A percentile compares a stretch with the other conserved stretches of the same genome.
Conservation (phyloP, 2,888 invertebrate genomes). For the Drosophila gaucha region DNA sequence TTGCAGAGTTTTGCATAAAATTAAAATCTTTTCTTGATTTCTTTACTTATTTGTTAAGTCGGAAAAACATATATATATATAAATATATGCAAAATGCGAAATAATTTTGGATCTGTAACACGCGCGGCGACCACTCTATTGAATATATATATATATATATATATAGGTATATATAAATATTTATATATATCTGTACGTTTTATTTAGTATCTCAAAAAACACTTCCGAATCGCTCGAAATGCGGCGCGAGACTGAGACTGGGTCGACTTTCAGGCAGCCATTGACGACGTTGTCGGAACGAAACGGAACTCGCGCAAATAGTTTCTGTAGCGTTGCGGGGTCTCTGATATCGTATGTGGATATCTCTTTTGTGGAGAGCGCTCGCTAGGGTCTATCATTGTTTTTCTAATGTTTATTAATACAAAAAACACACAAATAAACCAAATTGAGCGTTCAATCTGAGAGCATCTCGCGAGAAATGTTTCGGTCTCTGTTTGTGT, state of each 20-base stretch:
- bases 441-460: conserved; percentile 3
- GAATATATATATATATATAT: conserved; percentile 4
- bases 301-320: conserved; percentile 53
- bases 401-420: conserved; percentile 60
- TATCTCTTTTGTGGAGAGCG: conserved; percentile 31
- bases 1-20: conserved; percentile 35
- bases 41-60: conserved; percentile 28
- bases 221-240: conserved; percentile 81
- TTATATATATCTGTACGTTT: conserved; percentile 18
- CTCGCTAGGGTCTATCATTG: conserved; percentile 35
- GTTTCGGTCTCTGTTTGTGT: conserved; percentile 8
- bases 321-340: conserved; percentile 40
- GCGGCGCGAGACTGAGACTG: conserved; percentile 75
- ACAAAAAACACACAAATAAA: conserved; percentile 1
- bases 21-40: conserved; percentile 14
- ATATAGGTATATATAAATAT: conserved; percentile 3
- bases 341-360: conserved; percentile 50
- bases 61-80: conserved; percentile 9
- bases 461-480: conserved; percentile 17
- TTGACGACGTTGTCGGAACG: conserved; percentile 46
- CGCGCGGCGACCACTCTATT: conserved; percentile 50
- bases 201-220: conserved; percentile 46
- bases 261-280: conserved; percentile 66
- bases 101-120: conserved; percentile 56
- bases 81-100: conserved; percentile 16